A percentile compares a stretch with the other conserved stretches of the same genome.
Conservation (phyloP, 2,888 invertebrate genomes). For the Biston stratarius region DNA sequence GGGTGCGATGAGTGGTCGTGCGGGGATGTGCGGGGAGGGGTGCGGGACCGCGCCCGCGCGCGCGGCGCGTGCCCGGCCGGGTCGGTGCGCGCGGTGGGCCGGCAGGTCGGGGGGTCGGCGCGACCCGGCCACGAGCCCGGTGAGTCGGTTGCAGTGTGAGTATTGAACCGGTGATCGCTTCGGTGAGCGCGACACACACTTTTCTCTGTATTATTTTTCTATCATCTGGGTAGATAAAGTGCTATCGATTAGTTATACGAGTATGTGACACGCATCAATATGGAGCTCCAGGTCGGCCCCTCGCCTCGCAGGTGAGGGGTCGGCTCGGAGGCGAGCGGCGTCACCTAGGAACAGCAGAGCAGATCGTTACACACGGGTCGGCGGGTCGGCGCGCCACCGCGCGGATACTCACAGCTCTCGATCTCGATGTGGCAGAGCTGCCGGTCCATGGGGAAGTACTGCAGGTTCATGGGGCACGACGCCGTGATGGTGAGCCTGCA, state of each 20-base stretch:
- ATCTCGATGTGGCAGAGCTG: constrained; percentile 97
- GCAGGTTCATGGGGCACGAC: constrained; percentile 97
- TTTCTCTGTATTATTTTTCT: constrained; percentile 60
- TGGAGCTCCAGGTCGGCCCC: constrained; percentile 29
- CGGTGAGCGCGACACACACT: constrained; percentile 61
- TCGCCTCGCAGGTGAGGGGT: constrained; percentile 32
- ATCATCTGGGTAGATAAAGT: constrained; percentile 54
- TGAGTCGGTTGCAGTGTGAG: constrained; percentile 55
- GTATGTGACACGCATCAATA: constrained; percentile 11
- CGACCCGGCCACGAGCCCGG: constrained; percentile 58
- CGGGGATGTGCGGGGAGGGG: constrained; percentile 30
- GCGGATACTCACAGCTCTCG: constrained; percentile 95
- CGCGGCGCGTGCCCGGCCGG: constrained; percentile 39
- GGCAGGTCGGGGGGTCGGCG: constrained; percentile 47
- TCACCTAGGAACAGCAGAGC: background rate
- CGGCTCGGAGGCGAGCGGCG: too few species aligned
- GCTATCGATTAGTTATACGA: constrained; percentile 27
- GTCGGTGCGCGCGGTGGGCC: constrained; percentile 32
- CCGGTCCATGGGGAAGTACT: constrained; percentile 97
- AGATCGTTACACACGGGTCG: too few species aligned
- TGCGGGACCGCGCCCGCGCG: constrained; percentile 34
- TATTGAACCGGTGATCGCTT: constrained; percentile 56
- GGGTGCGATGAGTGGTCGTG: constrained; percentile 20
- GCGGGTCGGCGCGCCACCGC: constrained; percentile 15
- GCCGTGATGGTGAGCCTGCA: constrained; percentile 95